phyloP scores from a whole-genome alignment of 2,888 invertebrate species.

The Liodrosophila aerea region DNA sequence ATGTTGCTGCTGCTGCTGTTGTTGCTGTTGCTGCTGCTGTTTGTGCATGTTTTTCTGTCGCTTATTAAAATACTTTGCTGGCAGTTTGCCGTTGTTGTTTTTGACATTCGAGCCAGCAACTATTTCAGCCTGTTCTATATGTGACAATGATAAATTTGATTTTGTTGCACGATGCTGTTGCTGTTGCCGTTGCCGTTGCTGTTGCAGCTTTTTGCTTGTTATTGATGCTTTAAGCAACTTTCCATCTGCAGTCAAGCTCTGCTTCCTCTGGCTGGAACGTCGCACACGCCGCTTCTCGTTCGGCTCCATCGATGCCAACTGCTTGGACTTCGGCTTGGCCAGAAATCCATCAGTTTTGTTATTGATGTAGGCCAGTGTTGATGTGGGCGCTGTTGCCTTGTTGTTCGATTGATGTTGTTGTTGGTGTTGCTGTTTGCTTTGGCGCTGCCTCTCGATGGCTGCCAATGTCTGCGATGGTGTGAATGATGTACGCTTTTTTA shows the following conservation, averaged over 20 bases:
- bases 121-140: conserved; percentile 54
- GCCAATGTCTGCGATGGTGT: conserved; percentile 81
- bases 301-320: conserved; percentile 36
- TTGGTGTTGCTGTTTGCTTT: conserved; percentile 54
- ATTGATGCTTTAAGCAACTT: conserved; percentile 57
- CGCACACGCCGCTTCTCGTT: conserved; percentile 64
- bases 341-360: conserved; percentile 79
- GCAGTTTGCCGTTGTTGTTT: conserved; percentile 60
- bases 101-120: conserved; percentile 46
- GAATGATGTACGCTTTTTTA: conserved; percentile 81
- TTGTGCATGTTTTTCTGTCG: conserved; percentile 79
- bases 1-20: conserved; percentile 6
- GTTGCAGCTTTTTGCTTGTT: conserved; percentile 55
- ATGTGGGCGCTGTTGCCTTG: conserved; percentile 31
- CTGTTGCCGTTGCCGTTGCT: conserved; percentile 26
- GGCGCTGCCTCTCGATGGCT: conserved; percentile 74
- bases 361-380: conserved; percentile 70
- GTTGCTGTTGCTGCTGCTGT: conserved; percentile 10
- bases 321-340: conserved; percentile 47
- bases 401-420: conserved; percentile 40
- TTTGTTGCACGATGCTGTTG: conserved; percentile 54
- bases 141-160: conserved; percentile 82
- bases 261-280: conserved; percentile 53
- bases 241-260: conserved; percentile 41
- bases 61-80: conserved; percentile 79